Base-by-base conservation (phyloP, 2,888 invertebrate species). In the Liopterus haemorrhoidalis region DNA sequence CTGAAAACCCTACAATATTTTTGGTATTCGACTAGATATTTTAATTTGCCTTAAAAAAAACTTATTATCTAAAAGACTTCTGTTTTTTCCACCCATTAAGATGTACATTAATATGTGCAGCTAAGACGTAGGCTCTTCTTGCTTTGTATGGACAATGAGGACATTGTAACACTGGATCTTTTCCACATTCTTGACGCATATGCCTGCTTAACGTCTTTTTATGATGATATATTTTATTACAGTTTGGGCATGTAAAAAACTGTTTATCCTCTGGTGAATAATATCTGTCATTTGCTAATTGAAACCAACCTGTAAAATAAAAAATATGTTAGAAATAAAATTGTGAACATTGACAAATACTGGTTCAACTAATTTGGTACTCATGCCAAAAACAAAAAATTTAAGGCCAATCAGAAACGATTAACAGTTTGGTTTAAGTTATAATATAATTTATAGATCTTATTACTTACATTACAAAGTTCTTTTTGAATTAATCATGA, bases 81-180 rank as follows among this genome's bases (percentile, higher is more conserved):
- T 50, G 39, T 56, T n/a, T n/a, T n/a, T n/a, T n/a, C n/a, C n/a
- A 58, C 35, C 57, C 53, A 44, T 55, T 57, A 43, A 54, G 51
- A 43, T 66, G 66, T 21, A 58, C 60, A 49, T 60, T 63, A 36
- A 65, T 57, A 46, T 68, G 67, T 2, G 63, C 60, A 28, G 63
- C 69, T 59, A 74, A 65, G 48, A 70, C 71, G 56, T 72, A 72
- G n/a, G 69, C 67, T 6, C 73, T 66, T 50, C 66, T 81, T 52
- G 87, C 85, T 59, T 77, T 76, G 70, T 83, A 82, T 56, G 77
- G 68, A 70, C 87, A 87, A 67, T 81, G 75, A 28, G 82, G 82
- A 59, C 86, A 87, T 69, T 76, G 79, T 73, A 80, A 82, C 70
- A 76, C 81, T 58, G 77, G 85, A 63, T 75, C 83, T 1, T 59